These are phyloP conservation scores for Phytoseiulus persimilis DNA, from an alignment of 2,888 invertebrate species.

Conservation along the genomic window DNA sequence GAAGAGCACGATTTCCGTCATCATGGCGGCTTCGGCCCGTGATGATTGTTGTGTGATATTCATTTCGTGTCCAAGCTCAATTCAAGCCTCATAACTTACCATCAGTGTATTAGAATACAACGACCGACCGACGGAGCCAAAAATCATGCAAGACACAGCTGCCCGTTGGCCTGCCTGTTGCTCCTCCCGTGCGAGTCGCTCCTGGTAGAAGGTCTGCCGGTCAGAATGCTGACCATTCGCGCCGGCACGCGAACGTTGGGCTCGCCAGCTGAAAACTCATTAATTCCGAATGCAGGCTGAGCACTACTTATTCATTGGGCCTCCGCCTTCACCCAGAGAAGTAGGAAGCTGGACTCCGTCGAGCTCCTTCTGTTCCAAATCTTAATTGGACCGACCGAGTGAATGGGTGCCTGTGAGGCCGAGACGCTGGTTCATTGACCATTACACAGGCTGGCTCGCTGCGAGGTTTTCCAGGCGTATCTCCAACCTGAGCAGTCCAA, in stretches of 20 bases:
- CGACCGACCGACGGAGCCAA: neutral
- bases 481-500: no score
- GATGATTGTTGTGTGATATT: neutral
- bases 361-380: neutral
- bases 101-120: neutral
- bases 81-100: neutral
- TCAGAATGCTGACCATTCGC: neutral
- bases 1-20: neutral
- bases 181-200: neutral
- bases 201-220: neutral
- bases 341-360: neutral
- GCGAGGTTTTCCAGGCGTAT: no score
- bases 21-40: neutral
- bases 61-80: neutral
- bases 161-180: neutral
- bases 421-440: no score
- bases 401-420: no score
- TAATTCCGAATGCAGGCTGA: neutral
- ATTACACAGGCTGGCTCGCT: no score
- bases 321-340: neutral
- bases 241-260: neutral
- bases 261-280: neutral
- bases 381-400: neutral
- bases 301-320: neutral
- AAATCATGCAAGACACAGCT: neutral